phyloP scores from a whole-genome alignment of 1,140 invertebrate genomes.

The Pectinophora gossypiella region DNA sequence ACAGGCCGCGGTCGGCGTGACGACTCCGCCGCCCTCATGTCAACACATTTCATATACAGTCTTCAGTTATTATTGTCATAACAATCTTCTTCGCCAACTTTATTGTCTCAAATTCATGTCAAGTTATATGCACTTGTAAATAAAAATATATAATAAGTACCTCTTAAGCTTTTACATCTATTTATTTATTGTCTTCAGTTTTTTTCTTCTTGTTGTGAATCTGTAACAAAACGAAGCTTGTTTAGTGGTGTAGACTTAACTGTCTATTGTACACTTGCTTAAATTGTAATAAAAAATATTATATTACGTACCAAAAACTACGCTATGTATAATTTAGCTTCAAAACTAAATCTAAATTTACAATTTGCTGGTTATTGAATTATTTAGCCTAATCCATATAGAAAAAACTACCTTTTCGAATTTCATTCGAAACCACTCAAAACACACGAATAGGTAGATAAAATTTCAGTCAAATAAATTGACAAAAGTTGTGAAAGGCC shows the following conservation, averaged over 20 bases:
- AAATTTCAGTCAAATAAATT: neutral
- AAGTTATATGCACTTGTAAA: neutral
- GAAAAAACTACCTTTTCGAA: too few relatives aligned
- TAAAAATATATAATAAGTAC: neutral
- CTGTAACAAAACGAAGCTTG: constrained; percentile 29
- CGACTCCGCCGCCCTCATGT: constrained; percentile 47
- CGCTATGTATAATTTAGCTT: too few relatives aligned
- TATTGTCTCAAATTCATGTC: constrained; percentile 12
- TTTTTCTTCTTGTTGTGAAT: constrained; percentile 10
- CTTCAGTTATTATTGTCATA: constrained; percentile 20
- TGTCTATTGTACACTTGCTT: too few relatives aligned
- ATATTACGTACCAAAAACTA: too few relatives aligned
- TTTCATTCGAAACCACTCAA: too few relatives aligned
- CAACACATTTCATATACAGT: constrained; percentile 37
- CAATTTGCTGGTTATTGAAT: too few relatives aligned
- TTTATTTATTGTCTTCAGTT: constrained; percentile 18
- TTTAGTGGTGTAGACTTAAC: too few relatives aligned
- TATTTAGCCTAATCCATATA: too few relatives aligned
- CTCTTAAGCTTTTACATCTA: neutral
- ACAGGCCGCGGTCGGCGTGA: constrained; percentile 37
- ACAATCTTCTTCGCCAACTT: constrained; percentile 4
- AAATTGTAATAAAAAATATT: too few relatives aligned
- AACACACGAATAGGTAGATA: neutral
- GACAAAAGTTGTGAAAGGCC: neutral
- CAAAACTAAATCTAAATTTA: too few relatives aligned